These are phyloP conservation scores for Deilephila porcellus DNA, from an alignment of 2,888 invertebrate genomes.

Conservation along the genomic window DNA sequence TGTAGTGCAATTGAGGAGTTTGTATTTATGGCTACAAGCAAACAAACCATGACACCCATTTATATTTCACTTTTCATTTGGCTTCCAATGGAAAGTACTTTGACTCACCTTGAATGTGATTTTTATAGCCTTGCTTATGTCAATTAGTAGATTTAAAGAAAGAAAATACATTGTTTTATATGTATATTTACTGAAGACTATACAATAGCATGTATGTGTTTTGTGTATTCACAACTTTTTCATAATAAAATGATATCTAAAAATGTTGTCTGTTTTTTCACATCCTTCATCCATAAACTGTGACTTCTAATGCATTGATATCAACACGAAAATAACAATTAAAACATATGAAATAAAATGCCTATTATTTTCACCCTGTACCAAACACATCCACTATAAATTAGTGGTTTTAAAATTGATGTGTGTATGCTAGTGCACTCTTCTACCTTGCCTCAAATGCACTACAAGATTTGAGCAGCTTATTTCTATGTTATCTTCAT, in stretches of 20 bases:
- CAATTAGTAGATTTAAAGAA: neutral
- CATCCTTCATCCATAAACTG: neutral
- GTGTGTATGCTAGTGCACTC: neutral
- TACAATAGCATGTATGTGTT: neutral
- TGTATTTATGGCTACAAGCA: constrained; percentile 29
- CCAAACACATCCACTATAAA: neutral
- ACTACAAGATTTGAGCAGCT: constrained; percentile 22
- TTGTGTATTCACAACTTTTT: neutral
- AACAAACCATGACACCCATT: constrained; percentile 17
- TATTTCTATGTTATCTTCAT: neutral
- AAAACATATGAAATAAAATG: neutral
- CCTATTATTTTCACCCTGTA: constrained; percentile 12
- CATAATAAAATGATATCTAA: constrained; percentile 38
- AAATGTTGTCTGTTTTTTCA: constrained; percentile 29
- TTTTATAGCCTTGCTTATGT: neutral
- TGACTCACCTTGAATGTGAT: neutral
- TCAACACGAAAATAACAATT: neutral
- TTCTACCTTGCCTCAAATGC: constrained; percentile 14
- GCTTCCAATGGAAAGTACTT: neutral
- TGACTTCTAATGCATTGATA: neutral
- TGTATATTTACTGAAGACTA: neutral
- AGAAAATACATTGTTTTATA: neutral
- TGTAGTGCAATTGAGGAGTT: constrained; percentile 30
- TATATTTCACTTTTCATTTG: constrained; percentile 45
- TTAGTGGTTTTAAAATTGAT: neutral